Percentiles rank a stretch among this genome's conserved stretches.
Evolutionary conservation across 2,797 vertebrate species (phyloP).

Genomic region (Urophycis tenuis): DNA sequence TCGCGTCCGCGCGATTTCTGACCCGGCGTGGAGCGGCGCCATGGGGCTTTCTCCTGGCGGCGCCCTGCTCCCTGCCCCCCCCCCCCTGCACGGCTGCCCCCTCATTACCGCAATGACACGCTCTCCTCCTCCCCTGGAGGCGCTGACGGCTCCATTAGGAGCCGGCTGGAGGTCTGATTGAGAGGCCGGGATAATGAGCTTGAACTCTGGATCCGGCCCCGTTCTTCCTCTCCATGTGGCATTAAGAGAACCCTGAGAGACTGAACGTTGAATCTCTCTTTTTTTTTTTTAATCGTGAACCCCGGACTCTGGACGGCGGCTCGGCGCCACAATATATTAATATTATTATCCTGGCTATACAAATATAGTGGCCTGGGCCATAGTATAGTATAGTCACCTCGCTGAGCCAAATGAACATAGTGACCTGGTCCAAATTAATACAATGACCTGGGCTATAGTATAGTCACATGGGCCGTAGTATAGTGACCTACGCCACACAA

Average conservation of each 20-base stretch:
- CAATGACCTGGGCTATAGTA: too few species aligned
- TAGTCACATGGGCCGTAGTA: too few species aligned
- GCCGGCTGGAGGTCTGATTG: slow-evolving; percentile 58
- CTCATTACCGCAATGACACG: slow-evolving; percentile 69
- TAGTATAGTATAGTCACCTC: not conserved
- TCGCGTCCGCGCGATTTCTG: slow-evolving; percentile 44
- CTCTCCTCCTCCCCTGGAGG: slow-evolving; percentile 57
- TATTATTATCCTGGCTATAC: too few species aligned
- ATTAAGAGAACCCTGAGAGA: slow-evolving; percentile 22
- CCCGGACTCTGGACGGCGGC: not conserved
- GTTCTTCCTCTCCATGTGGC: slow-evolving; percentile 29
- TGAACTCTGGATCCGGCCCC: slow-evolving; percentile 33
- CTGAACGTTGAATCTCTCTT: too few species aligned
- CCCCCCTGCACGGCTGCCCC: slow-evolving; percentile 58
- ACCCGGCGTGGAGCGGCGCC: slow-evolving; percentile 36
- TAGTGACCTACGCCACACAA: not conserved
- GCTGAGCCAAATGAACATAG: not conserved
- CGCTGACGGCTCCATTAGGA: slow-evolving; percentile 67
- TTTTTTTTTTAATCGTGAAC: slow-evolving; percentile 15
- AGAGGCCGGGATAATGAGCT: slow-evolving; percentile 61
- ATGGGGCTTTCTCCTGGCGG: slow-evolving; percentile 43
- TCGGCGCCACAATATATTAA: not conserved
- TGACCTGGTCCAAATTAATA: not conserved
- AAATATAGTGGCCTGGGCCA: not conserved
- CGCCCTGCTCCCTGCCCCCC: slow-evolving; percentile 46